Evolutionary conservation across 1,140 invertebrate genomes (phyloP).

Genomic region (Zaprionus ornatus): DNA sequence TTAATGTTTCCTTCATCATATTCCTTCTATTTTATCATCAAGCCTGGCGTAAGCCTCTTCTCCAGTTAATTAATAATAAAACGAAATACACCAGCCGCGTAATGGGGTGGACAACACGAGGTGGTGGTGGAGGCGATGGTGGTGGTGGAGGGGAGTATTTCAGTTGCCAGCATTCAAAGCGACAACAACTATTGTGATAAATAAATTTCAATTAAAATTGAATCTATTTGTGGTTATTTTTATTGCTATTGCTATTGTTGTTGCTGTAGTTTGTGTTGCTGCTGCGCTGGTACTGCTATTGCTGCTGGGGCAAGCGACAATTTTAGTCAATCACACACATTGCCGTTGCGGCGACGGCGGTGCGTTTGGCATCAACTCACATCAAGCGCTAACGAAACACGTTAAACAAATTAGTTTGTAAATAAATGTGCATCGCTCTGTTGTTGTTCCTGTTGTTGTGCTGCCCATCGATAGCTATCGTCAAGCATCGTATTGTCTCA

Average conservation of each 20-base stretch:
- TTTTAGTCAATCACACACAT: constrained; percentile 39
- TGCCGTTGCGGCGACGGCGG: not conserved
- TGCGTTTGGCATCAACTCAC: constrained; percentile 33
- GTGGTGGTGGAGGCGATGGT: no score
- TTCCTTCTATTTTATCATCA: constrained; percentile 30
- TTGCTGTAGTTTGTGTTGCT: constrained; percentile 19
- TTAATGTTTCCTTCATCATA: constrained; percentile 50
- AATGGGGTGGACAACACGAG: not conserved
- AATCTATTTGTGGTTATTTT: constrained; percentile 44
- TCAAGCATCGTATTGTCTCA: constrained; percentile 2
- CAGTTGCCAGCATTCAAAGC: constrained; percentile 20
- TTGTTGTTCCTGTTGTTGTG: constrained; percentile 22
- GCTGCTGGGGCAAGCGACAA: constrained; percentile 7
- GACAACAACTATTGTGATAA: constrained; percentile 46
- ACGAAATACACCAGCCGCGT: not conserved
- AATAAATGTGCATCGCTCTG: constrained; percentile 46
- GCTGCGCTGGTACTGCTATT: not conserved
- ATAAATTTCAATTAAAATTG: constrained; percentile 79
- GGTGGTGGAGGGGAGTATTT: not conserved
- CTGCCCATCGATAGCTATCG: constrained; percentile 21
- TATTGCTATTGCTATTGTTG: constrained; percentile 31
- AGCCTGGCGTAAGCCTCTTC: constrained; percentile 1
- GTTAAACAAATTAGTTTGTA: constrained; percentile 47
- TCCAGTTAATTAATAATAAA: not conserved
- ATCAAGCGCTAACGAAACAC: constrained; percentile 43